Percentiles rank a stretch among this genome's conserved stretches.
These are phyloP conservation scores for Taxidea taxus DNA, from an alignment of 2,113 vertebrate genomes.

Conservation along the genomic window DNA sequence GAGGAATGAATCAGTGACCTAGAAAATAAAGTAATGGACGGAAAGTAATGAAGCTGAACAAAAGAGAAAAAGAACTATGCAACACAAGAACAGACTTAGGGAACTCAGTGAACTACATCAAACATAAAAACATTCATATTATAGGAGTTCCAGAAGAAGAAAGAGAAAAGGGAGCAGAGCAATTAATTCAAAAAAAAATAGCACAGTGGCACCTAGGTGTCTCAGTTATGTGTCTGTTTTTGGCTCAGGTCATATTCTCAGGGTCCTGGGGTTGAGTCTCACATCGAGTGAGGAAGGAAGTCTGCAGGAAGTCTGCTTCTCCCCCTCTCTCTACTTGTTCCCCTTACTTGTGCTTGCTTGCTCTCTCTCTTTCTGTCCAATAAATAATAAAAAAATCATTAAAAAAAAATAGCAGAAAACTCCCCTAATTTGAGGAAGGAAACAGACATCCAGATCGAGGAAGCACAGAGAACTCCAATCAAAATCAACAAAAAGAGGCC, in stretches of 20 bases:
- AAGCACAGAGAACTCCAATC: not conserved
- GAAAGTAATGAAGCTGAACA: not conserved
- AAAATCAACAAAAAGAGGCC: not conserved
- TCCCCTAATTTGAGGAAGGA: not conserved
- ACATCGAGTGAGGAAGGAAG: too few relatives aligned
- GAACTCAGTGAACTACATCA: not conserved
- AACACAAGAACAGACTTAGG: not conserved
- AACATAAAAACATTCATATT: not conserved
- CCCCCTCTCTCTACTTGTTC: too few relatives aligned
- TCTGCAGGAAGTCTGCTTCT: too few relatives aligned
- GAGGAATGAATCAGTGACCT: not conserved
- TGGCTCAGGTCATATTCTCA: too few relatives aligned
- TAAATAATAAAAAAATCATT: too few relatives aligned
- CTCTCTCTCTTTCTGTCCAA: too few relatives aligned
- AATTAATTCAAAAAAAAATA: not conserved
- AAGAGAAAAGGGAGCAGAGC: not conserved
- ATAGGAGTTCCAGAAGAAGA: not conserved
- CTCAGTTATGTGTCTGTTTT: too few relatives aligned
- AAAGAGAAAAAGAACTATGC: not conserved
- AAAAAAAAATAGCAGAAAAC: not conserved
- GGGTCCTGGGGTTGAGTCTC: too few relatives aligned
- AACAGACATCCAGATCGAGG: not conserved
- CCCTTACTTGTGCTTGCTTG: too few relatives aligned
- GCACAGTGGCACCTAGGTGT: not conserved
- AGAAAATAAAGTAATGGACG: not conserved